Conservation (phyloP, 2,113 vertebrate genomes). For the Uropsilus gracilis region DNA sequence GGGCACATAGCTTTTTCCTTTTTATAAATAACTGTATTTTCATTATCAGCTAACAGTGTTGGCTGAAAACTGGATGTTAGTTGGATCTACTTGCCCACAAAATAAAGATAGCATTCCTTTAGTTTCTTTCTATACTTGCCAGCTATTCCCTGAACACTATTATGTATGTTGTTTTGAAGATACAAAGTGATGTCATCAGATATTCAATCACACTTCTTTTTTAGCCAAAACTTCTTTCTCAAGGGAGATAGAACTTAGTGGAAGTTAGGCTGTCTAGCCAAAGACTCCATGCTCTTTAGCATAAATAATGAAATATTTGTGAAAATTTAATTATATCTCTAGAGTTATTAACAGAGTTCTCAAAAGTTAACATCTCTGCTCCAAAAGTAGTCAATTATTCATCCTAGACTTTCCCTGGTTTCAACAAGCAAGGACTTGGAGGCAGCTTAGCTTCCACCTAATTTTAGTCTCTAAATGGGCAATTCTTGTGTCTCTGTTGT, state of each 20-base stretch:
- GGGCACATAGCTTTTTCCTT: not conserved
- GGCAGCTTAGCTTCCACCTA: not conserved
- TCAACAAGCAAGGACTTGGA: not conserved
- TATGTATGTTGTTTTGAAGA: not conserved
- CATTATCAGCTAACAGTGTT: not conserved
- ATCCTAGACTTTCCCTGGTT: not conserved
- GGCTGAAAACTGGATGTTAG: not conserved
- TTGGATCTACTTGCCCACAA: not conserved
- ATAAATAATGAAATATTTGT: not conserved
- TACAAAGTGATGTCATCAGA: not conserved
- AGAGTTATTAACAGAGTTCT: not conserved
- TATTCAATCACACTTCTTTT: not conserved
- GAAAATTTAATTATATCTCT: not conserved
- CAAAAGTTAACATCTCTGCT: not conserved
- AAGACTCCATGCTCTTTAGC: not conserved
- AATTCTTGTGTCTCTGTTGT: fast-evolving
- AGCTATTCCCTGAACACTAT: not conserved
- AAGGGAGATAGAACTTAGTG: not conserved
- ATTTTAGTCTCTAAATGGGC: not conserved
- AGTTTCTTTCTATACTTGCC: not conserved
- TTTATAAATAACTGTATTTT: not conserved
- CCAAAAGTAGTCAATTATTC: not conserved
- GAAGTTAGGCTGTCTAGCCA: not conserved
- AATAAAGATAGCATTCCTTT: not conserved
- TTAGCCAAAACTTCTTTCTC: not conserved